Base-by-base conservation (phyloP, 2,888 invertebrate genomes). In the Xylocampa areola region DNA sequence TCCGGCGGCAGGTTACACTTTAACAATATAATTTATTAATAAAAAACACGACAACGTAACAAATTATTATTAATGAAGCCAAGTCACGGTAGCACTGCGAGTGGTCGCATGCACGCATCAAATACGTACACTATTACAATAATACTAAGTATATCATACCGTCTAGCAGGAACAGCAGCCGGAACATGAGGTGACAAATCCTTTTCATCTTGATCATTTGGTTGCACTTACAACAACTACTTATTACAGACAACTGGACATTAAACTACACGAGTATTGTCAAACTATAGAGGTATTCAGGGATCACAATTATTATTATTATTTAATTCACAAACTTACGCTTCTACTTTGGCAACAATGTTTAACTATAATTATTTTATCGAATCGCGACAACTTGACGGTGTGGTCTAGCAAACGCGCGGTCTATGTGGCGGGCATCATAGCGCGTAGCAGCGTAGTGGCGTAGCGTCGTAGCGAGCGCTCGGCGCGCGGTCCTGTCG, bases 131-230 rank as follows among this genome's bases (percentile, higher is more conserved):
- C 11, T 33, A 21, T 2, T 27, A 23, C 8, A 32, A 33, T 6
- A 17, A 13, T 11, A n/a, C 16, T 25, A 3, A 14, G 11, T 13
- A 32, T 16, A 25, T 44, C 88, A 81, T 58, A 92, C 92, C 92
- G 77, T 92, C 92, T 64, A 92, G 87, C 53, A 92, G 79, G 68
- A 92, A 92, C 81, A 92, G 82, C 74, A 92, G 74, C 48, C 90
- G 82, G 64, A 92, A 90, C 71, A 92, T 85, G 70, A 92, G 87
- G 73, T 89, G 89, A 74, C 89, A 91, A 84, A 92, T 91, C 90
- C 92, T 86, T 87, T 84, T 88, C 90, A 92, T 91, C 85, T 87
- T 88, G 81, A 87, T 78, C 89, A 88, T 75, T 62, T 59, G 58
- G 8, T 16, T 37, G 40, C 76, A 73, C 73, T 89, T 75, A 66